These are phyloP conservation scores for Baronia brevicornis DNA, from an alignment of 2,888 invertebrate species.

Conservation along the genomic window DNA sequence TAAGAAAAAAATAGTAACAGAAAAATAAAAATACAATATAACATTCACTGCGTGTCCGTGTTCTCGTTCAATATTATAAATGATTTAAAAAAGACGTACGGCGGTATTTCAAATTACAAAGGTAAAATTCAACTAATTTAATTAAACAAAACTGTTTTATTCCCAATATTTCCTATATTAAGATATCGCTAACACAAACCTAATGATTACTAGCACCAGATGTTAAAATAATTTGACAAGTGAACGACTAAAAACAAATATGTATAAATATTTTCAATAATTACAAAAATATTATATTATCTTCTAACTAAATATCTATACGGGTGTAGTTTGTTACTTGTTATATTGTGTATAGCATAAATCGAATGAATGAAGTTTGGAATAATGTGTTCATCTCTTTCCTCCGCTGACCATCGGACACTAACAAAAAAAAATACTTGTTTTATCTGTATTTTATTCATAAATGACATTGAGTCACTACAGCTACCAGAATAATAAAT, in stretches of 20 bases:
- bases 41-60: no score
- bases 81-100: no score
- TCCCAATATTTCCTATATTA: background rate
- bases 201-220: background rate
- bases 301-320: constrained; percentile 22
- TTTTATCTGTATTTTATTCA: constrained; percentile 11
- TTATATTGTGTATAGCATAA: constrained; percentile 54
- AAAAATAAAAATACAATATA: no score
- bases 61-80: no score
- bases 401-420: constrained; percentile 20
- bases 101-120: no score
- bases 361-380: constrained; percentile 40
- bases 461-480: no score
- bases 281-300: constrained; percentile 12
- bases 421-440: constrained; percentile 18
- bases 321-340: constrained; percentile 29
- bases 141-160: background rate
- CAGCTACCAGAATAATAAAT: no score
- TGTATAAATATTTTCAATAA: constrained; percentile 2
- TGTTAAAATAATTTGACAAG: constrained; percentile 4
- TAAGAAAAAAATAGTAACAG: no score
- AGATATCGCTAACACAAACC: background rate
- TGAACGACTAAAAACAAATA: background rate
- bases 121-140: no score
- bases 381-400: constrained; percentile 21